phyloP scores from a whole-genome alignment of 2,797 vertebrate genomes.

The Mormyrops boulengeri region DNA sequence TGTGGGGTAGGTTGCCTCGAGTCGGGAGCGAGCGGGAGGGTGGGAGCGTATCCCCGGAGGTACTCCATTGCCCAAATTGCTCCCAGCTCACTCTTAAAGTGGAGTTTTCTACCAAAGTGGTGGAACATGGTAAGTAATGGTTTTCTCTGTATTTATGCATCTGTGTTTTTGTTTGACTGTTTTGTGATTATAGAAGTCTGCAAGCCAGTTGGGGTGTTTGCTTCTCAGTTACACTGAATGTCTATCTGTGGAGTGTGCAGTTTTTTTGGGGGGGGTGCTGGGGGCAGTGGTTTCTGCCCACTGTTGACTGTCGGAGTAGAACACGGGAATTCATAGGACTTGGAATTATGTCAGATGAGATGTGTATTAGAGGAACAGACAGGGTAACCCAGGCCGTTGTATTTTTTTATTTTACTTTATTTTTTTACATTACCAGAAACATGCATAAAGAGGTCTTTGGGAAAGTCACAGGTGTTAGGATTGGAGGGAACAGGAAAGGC shows the following conservation, averaged over 20 bases:
- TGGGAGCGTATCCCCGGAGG: slow-evolving; percentile 32
- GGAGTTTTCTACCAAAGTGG: slow-evolving; percentile 85
- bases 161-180: neutral
- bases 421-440: neutral
- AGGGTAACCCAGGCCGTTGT: neutral
- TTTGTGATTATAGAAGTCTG: neutral
- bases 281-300: neutral
- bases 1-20: slow-evolving; percentile 68
- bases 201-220: neutral
- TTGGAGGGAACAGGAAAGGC: neutral
- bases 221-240: neutral
- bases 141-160: neutral
- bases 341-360: neutral
- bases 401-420: neutral
- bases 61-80: slow-evolving; percentile 63
- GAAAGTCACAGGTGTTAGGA: neutral
- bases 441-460: neutral
- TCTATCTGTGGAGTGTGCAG: neutral
- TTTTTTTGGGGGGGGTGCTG: neutral
- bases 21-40: slow-evolving; percentile 67
- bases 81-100: slow-evolving; percentile 78
- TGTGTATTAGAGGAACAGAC: neutral
- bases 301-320: neutral
- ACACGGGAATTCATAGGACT: neutral
- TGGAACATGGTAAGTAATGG: slow-evolving; percentile 80